Evolutionary conservation across 2,113 vertebrate genomes (phyloP), one percentile per base, ranked within the genome.

Genomic region (Mus pahari): DNA sequence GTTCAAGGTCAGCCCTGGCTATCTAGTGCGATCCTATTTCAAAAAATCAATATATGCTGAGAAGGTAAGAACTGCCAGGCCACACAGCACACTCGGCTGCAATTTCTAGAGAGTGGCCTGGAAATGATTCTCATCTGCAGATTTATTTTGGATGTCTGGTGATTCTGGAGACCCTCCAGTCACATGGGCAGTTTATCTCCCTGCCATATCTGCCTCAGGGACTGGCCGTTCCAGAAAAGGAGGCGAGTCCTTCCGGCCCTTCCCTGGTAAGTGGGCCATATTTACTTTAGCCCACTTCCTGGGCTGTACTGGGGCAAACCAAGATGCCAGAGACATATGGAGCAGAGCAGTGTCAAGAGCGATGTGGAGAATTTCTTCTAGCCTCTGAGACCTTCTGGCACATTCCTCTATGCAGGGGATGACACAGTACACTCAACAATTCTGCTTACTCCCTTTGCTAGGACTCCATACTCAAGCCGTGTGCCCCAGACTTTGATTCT

Each of bases 151-250:
- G 26, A 64, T 84, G 58, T 84, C 73, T 45, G n/a, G 7, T 22
- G 33, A 39, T 14, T 78, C 60, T 55, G 45, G 26, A 82, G 88
- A 70, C n/a, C 70, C 75, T 53, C 68, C 24, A 5, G 33, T 22
- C 22, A 48, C 8, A 1, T 1, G 7, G 50, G 42, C 10, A 22
- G 31, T 22, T 92, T 4, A 3, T 68, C 39, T 68, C 45, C 77
- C 13, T 45, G 5, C 28, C 36, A 22, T 36, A 28, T 5, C 13
- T 7, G 39, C 7, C 19, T n/a, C 20, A 58, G n/a, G 20, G 7
- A 50, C 79, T 64, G 92, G 42, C 55, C 33, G 17, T 36, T 95
- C 78, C 53, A 86, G 64, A 82, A 92, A 74, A 86, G 64, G 42
- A n/a, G 26, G 12, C 8, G 53, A 89, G 8, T 33, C 62, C 5